Conservation (phyloP, 2,888 invertebrate genomes). For the Papilio protenor region DNA sequence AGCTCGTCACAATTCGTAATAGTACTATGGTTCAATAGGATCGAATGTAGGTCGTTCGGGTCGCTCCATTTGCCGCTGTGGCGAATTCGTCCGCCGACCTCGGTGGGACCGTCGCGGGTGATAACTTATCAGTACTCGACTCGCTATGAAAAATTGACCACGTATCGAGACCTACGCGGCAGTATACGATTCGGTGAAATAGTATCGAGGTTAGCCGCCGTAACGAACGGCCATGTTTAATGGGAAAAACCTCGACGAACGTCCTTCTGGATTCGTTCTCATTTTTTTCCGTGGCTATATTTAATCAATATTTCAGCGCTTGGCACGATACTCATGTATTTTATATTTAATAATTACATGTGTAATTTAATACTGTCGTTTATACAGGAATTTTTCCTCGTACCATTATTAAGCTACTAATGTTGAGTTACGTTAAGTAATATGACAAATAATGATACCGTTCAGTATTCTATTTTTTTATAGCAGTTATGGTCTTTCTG, state of each 20-base stretch:
- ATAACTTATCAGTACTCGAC: conserved; percentile 72
- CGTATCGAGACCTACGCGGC: conserved; percentile 40
- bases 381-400: conserved; percentile 47
- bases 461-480: conserved; percentile 79
- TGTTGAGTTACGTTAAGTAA: background rate
- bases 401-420: background rate
- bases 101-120: conserved; percentile 69
- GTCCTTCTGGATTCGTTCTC: conserved; percentile 40
- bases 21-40: conserved; percentile 71
- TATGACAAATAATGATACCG: conserved; percentile 56
- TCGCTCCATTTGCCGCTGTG: conserved; percentile 79
- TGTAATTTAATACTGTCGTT: conserved; percentile 46
- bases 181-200: conserved; percentile 35
- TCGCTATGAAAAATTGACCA: conserved; percentile 57
- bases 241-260: conserved; percentile 37
- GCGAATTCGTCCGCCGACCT: conserved; percentile 81
- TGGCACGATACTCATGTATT: conserved; percentile 44
- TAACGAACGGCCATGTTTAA: conserved; percentile 37
- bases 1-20: conserved; percentile 76
- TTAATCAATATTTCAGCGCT: conserved; percentile 37
- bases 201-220: conserved; percentile 34
- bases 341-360: conserved; percentile 60
- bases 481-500: conserved; percentile 4
- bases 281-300: conserved; percentile 32
- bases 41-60: conserved; percentile 79